Evolutionary conservation across 2,888 invertebrate species (phyloP).

Genomic region (Eueremaeus valkanovi): DNA sequence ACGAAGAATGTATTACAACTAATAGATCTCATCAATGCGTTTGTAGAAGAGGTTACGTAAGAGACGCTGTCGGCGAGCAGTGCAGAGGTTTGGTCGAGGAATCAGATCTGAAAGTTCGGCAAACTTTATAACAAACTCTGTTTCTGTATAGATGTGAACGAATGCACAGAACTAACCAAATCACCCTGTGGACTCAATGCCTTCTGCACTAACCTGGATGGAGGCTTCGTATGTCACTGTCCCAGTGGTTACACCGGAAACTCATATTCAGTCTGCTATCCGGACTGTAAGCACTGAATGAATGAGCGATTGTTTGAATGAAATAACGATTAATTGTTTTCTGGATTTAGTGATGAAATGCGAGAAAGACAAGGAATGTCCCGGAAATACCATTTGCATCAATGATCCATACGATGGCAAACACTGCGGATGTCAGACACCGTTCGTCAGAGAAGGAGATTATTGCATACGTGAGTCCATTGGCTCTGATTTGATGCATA

Average conservation of each 20-base stretch:
- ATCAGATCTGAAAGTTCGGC: not conserved
- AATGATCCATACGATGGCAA: slow-evolving; percentile 44
- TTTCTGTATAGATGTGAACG: slow-evolving; percentile 62
- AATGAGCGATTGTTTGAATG: slow-evolving; percentile 40
- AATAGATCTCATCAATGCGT: slow-evolving; percentile 45
- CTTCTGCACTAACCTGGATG: slow-evolving; percentile 84
- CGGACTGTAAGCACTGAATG: slow-evolving; percentile 57
- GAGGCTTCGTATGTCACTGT: slow-evolving; percentile 88
- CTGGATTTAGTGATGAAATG: slow-evolving; percentile 45
- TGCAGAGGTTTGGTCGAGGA: slow-evolving; percentile 46
- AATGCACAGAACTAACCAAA: slow-evolving; percentile 57
- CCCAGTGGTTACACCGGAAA: slow-evolving; percentile 82
- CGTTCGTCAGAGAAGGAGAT: slow-evolving; percentile 49
- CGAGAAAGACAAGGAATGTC: slow-evolving; percentile 47
- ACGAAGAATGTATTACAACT: slow-evolving; percentile 44
- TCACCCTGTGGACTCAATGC: slow-evolving; percentile 82
- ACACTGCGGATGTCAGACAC: slow-evolving; percentile 48
- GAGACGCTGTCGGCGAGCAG: slow-evolving; percentile 45
- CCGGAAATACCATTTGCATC: slow-evolving; percentile 48
- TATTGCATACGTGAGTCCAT: slow-evolving; percentile 49
- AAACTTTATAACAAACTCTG: not conserved
- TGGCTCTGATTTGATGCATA: too few relatives aligned
- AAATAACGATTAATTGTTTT: not conserved
- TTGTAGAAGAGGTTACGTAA: slow-evolving; percentile 46
- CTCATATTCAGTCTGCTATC: slow-evolving; percentile 72